Evolutionary conservation across 2,888 invertebrate species (phyloP).

Genomic region (Merodon equestris): DNA sequence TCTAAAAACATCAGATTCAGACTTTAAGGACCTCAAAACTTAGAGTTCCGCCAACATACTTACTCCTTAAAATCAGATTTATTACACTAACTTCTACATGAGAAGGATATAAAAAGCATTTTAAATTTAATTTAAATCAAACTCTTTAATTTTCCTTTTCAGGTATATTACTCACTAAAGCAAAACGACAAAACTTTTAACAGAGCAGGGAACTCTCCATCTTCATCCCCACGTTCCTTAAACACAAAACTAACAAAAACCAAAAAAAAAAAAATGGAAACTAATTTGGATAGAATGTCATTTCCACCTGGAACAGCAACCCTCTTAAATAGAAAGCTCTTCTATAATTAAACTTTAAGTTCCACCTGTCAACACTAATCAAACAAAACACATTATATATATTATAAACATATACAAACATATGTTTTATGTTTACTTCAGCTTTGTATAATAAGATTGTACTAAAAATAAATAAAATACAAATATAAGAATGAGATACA

Average conservation of each 20-base stretch:
- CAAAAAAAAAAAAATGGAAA: slow-evolving; percentile 5
- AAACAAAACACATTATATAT: slow-evolving; percentile 30
- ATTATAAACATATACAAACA: slow-evolving; percentile 41
- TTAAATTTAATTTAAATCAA: too few relatives aligned
- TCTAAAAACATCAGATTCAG: too few relatives aligned
- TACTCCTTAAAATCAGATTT: too few relatives aligned
- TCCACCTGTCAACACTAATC: slow-evolving; percentile 29
- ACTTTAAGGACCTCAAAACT: too few relatives aligned
- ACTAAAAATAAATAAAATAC: slow-evolving; percentile 35
- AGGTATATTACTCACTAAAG: slow-evolving; percentile 42
- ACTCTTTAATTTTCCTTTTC: slow-evolving; percentile 14
- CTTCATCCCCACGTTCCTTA: slow-evolving; percentile 26
- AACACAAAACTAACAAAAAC: too few relatives aligned
- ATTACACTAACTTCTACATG: too few relatives aligned
- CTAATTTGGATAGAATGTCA: not conserved
- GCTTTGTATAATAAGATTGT: slow-evolving; percentile 62
- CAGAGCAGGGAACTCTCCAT: slow-evolving; percentile 42
- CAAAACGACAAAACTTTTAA: slow-evolving; percentile 32
- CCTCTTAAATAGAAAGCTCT: not conserved
- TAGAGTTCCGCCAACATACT: too few relatives aligned
- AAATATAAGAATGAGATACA: slow-evolving; percentile 60
- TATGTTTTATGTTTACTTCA: slow-evolving; percentile 43
- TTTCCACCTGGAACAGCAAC: too few relatives aligned
- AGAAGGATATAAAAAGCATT: too few relatives aligned
- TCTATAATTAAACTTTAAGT: slow-evolving; percentile 27